Evolutionary conservation across 2,797 vertebrate species (phyloP), one percentile per base, ranked within the genome.

Genomic region (Tachyglossus aculeatus): DNA sequence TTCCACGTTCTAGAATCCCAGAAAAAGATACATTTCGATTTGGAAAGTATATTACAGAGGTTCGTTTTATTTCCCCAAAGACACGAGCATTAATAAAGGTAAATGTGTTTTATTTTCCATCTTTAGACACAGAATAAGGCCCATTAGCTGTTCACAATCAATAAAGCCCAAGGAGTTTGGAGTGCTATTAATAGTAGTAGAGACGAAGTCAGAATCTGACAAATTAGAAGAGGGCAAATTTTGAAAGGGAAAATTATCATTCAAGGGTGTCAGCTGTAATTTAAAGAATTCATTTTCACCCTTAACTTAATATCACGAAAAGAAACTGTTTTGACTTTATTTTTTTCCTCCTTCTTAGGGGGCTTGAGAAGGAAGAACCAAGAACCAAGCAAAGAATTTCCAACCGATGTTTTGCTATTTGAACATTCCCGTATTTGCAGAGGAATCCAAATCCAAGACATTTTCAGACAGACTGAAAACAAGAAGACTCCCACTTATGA

Each of bases 381-480:
- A 69, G 25, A 19, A 47, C n/a, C 74, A 60, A 43, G 22, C 21
- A 45, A 69, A 58, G 56, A 54, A 48, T 44, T 78, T 73, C 48
- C 51, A 81, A 74, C 32, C 0, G 18, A 29, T 27, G 11, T 79
- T 83, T 66, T 67, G 21, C 1, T 73, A 22, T 78, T 82, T 69
- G n/a, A 19, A 39, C 31, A 50, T 77, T 43, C 43, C 48, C 77
- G 0, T 72, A 55, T 7, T 16, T 59, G 50, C 84, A 81, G 75
- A 65, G 48, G 39, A 73, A 81, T 64, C n/a, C 11, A 57, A 81
- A 86, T 41, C 58, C 40, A 84, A 63, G 69, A 82, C 41, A 45
- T 67, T 75, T 84, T 77, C 36, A 72, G 72, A 69, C 36, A 67
- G 67, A 60, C 19, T 71, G 16, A 86, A 89, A 91, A 88, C 65